phyloP scores from a whole-genome alignment of 2,113 vertebrate genomes.

The Hemibagrus wyckioides region DNA sequence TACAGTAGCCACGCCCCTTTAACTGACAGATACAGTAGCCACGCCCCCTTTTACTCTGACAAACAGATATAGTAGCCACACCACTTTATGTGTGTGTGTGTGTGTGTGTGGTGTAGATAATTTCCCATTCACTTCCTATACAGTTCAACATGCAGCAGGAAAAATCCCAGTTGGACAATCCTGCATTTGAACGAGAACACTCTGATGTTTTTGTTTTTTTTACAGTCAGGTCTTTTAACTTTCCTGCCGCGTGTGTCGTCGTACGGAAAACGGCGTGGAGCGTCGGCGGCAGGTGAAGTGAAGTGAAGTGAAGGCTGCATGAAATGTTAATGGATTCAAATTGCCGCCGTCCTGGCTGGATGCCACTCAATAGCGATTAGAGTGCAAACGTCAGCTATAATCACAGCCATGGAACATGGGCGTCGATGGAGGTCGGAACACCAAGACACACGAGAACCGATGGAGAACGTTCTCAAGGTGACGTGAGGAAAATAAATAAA shows the following conservation, averaged over 20 bases:
- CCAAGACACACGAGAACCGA: background rate
- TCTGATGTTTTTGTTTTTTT: background rate
- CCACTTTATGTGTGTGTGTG: background rate
- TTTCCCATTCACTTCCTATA: constrained; percentile 10
- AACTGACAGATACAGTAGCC: too few species aligned
- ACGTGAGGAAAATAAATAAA: constrained; percentile 2
- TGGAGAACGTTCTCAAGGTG: background rate
- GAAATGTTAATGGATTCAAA: constrained; percentile 58
- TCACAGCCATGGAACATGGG: constrained; percentile 31
- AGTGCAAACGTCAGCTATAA: constrained; percentile 46
- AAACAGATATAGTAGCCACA: too few species aligned
- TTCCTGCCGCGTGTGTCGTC: constrained; percentile 10
- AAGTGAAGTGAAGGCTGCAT: constrained; percentile 32
- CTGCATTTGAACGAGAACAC: background rate
- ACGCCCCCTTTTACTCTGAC: too few species aligned
- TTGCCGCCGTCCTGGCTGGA: constrained; percentile 28
- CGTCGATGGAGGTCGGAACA: constrained; percentile 22
- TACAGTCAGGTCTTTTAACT: constrained; percentile 14
- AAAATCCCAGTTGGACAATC: background rate
- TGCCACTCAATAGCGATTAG: constrained; percentile 35
- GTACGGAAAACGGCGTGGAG: constrained; percentile 20
- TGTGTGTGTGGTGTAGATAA: background rate
- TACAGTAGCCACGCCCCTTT: too few species aligned
- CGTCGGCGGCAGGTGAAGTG: constrained; percentile 41
- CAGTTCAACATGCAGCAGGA: background rate